These are phyloP conservation scores for Caenorhabditis angaria DNA, from an alignment of 2,888 invertebrate species.

Conservation along the genomic window DNA sequence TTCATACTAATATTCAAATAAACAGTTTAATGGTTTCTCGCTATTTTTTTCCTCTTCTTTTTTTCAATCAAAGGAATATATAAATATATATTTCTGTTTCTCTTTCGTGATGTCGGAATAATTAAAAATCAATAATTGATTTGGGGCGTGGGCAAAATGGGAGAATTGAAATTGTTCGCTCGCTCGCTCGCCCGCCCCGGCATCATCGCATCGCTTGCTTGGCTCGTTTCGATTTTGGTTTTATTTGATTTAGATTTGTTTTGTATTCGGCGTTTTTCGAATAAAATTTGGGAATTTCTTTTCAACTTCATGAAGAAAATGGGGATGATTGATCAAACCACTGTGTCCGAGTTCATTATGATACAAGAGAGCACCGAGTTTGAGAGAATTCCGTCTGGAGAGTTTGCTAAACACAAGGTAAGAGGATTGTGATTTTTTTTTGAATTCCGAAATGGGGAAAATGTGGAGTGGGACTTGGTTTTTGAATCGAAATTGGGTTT, in stretches of 20 bases:
- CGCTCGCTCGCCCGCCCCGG: too few relatives aligned
- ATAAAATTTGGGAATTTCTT: background rate
- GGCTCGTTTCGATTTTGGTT: background rate
- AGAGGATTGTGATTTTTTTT: too few relatives aligned
- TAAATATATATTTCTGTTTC: background rate
- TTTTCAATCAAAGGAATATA: background rate
- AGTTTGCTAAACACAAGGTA: background rate
- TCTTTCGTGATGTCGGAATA: background rate
- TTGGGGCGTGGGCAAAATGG: background rate
- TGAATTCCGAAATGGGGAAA: too few relatives aligned
- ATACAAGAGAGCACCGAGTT: background rate
- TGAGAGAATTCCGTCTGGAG: background rate
- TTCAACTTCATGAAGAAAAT: background rate
- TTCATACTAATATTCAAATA: constrained; percentile 9
- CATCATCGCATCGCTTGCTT: background rate
- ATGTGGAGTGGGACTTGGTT: too few relatives aligned
- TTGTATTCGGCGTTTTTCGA: too few relatives aligned
- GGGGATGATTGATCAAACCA: background rate
- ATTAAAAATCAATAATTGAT: background rate
- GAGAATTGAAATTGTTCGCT: too few relatives aligned
- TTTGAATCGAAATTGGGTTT: too few relatives aligned
- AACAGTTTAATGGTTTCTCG: constrained; percentile 8
- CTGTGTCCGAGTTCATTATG: background rate
- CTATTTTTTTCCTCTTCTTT: constrained; percentile 3
- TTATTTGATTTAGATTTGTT: background rate